Base-by-base conservation (phyloP, 1,140 invertebrate genomes). In the Araneus ventricosus region DNA sequence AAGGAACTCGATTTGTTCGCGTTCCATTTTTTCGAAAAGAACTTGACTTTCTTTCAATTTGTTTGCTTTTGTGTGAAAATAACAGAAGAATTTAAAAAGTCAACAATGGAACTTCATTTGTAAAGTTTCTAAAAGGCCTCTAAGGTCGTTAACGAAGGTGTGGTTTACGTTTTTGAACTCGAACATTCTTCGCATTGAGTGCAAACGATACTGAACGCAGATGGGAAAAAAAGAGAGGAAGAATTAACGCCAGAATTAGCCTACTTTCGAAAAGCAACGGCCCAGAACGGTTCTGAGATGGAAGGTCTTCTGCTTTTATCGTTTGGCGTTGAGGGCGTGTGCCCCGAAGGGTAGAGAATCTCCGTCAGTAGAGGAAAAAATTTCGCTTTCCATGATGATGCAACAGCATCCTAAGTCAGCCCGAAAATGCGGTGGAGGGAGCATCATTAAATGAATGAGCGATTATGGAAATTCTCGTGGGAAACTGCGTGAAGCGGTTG, bases 211-310 rank as follows among this genome's bases (percentile, higher is more conserved):
- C 22, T 82, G 80, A 41, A 27, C 20, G n/a, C 41, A n/a, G 41
- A 45, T 41, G 39, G 37, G n/a, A n/a, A 82, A 45, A n/a, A n/a
- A n/a, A n/a, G 45, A 82, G 39, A 24, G 24, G 39, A 82, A 82
- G 80, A 82, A 82, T 82, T 52, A 52, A 52, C 41, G 41, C n/a
- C 41, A 82, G 80, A 82, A 82, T 82, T 91, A 91, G 90, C 90
- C 90, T 91, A 91, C 37, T 91, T 91, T 91, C 37, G 22, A 85
- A 91, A 82, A 30, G 90, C 90, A 91, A 0, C 61, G 52, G 80
- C 57, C 57, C 79, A 91, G 61, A 91, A 84, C 90, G 34, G 14
- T 61, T 85, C 30, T 34, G 67, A 75, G 67, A 75, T 75, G 67
- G 89, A 90, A 90, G 79, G 75, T 90, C 75, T 90, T 90, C 37